Evolutionary conservation across 2,797 vertebrate genomes (phyloP), one percentile per base, ranked within the genome.

Genomic region (Mareca penelope): DNA sequence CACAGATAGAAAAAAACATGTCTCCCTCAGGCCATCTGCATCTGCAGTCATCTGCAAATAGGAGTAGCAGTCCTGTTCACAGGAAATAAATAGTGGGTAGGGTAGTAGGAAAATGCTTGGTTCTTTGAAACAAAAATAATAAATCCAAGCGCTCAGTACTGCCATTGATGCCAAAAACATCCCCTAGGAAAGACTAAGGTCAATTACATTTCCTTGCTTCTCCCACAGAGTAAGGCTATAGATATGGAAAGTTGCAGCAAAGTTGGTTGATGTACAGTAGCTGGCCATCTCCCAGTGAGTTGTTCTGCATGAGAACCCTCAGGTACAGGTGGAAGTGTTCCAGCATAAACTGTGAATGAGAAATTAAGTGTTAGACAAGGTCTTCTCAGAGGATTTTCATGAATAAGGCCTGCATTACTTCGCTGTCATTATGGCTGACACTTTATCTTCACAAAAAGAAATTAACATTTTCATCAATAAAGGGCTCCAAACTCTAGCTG

Each of bases 401-500:
- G 40, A 93, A 76, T 94, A 89, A 94, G 80, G 64, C 78, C 83
- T 29, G 15, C 68, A 68, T 75, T 94, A 88, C 65, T 89, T 95
- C 35, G 37, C 89, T 96, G 85, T 91, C 90, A 96, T 86, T 94
- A 89, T 44, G 71, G 60, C 85, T 94, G 85, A 91, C 94, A 82
- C 83, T 89, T 89, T 80, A 90, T 93, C 94, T 95, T 86, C 68
- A 80, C 91, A 71, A 85, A 94, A 92, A 91, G 78, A 93, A 95
- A 96, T 95, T 86, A 96, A 93, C 83, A 87, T 93, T 94, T 90
- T 90, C 85, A 82, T 96, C 94, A 95, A 91, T 94, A 92, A 92
- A 90, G 68, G 64, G 82, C 87, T 93, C 75, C 88, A 93, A 91
- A 86, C 83, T 94, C 92, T 95, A 89, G 93, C 88, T 94, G 94